A percentile compares a stretch with the other conserved stretches of the same genome.
phyloP scores from a whole-genome alignment of 2,797 vertebrate species.

The Enteromius unitaeniatus region DNA sequence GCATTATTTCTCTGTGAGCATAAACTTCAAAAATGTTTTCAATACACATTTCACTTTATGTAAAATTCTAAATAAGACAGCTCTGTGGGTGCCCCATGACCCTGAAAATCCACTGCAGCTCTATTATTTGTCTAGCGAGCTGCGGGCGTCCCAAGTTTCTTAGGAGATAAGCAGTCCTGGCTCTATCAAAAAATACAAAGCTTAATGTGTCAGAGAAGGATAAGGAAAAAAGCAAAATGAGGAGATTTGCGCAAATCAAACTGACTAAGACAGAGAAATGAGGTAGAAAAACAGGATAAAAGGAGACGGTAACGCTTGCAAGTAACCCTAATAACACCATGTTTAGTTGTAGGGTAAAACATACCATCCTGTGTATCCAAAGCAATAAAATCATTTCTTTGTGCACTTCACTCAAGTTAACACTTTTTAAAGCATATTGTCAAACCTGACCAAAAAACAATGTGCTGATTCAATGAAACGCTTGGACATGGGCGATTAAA shows the following conservation, averaged over 20 bases:
- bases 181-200: conserved; percentile 61
- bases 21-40: conserved; percentile 62
- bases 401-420: conserved; percentile 55
- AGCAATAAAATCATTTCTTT: conserved; percentile 32
- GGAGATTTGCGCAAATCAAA: conserved; percentile 46
- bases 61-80: conserved; percentile 60
- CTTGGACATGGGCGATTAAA: conserved; percentile 74
- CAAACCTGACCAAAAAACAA: conserved; percentile 70
- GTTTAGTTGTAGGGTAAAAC: conserved; percentile 46
- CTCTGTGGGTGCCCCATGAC: conserved; percentile 58
- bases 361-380: conserved; percentile 1
- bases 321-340: conserved; percentile 48
- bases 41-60: conserved; percentile 55
- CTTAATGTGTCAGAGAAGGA: conserved; percentile 56
- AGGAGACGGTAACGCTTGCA: not conserved
- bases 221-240: conserved; percentile 53
- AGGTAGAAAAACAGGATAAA: conserved; percentile 29
- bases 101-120: conserved; percentile 64
- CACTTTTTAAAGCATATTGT: conserved; percentile 60
- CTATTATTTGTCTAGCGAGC: conserved; percentile 55
- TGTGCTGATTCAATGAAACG: conserved; percentile 69
- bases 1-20: conserved; percentile 60
- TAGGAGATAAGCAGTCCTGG: conserved; percentile 63
- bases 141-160: conserved; percentile 60
- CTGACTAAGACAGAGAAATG: conserved; percentile 28